A percentile compares a stretch with the other conserved stretches of the same genome.
Evolutionary conservation across 1,140 invertebrate species (phyloP).

Genomic region (Lysiphlebus fabarum): DNA sequence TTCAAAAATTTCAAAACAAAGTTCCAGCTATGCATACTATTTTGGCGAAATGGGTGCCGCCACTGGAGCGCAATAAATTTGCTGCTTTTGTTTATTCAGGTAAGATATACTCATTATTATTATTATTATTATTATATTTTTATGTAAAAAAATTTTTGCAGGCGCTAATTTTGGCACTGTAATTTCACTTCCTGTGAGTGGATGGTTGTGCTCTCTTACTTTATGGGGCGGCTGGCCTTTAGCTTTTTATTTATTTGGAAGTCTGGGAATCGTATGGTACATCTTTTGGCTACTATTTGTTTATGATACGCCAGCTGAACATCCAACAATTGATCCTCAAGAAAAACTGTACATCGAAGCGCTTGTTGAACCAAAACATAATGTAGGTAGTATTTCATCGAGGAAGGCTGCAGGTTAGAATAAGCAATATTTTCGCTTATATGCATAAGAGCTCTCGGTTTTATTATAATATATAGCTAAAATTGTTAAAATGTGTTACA

Average conservation of each 20-base stretch:
- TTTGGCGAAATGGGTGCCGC: constrained; percentile 78
- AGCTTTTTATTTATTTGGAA: constrained; percentile 76
- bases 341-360: constrained; percentile 67
- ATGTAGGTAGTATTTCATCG: constrained; percentile 33
- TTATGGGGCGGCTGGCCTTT: constrained; percentile 73
- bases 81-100: constrained; percentile 77
- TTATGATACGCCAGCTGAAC: constrained; percentile 71
- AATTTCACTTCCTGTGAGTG: constrained; percentile 70
- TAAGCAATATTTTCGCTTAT: no score
- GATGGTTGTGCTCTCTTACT: constrained; percentile 68
- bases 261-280: constrained; percentile 76
- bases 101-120: constrained; percentile 37
- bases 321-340: constrained; percentile 73
- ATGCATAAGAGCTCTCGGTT: no score
- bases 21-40: constrained; percentile 81
- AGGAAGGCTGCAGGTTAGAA: no score
- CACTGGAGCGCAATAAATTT: constrained; percentile 75
- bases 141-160: not conserved
- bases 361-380: constrained; percentile 46
- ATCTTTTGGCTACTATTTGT: constrained; percentile 70
- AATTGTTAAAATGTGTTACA: no score
- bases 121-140: no score
- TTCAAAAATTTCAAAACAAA: constrained; percentile 44
- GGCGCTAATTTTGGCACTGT: constrained; percentile 68
- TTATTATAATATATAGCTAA: no score